A percentile compares a stretch with the other conserved stretches of the same genome.
phyloP scores from a whole-genome alignment of 2,113 vertebrate genomes.

The Zootoca vivipara region DNA sequence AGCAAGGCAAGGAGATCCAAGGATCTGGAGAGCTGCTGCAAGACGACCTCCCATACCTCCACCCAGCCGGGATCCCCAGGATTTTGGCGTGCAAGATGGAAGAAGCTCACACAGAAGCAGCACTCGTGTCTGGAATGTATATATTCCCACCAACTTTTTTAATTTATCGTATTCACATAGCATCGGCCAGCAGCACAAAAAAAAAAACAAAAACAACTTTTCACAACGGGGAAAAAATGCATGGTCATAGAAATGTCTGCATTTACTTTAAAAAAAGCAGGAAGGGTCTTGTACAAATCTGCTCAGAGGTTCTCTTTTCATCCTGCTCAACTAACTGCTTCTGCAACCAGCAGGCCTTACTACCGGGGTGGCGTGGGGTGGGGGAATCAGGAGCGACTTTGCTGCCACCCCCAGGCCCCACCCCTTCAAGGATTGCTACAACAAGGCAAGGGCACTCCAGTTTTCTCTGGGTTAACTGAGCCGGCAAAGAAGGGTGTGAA shows the following conservation, averaged over 20 bases:
- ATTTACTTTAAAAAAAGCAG: not conserved
- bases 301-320: not conserved
- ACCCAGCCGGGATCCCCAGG: not conserved
- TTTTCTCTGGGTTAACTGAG: not conserved
- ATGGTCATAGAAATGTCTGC: not conserved
- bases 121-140: not conserved
- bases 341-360: not conserved
- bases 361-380: not conserved
- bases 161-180: not conserved
- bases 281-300: not conserved
- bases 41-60: too few relatives aligned
- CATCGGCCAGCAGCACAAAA: not conserved
- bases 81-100: not conserved
- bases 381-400: fast-evolving
- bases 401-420: fast-evolving
- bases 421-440: not conserved
- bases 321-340: not conserved
- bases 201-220: too few relatives aligned
- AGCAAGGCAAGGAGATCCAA: not conserved
- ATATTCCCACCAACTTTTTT: not conserved
- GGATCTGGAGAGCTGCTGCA: not conserved
- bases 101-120: not conserved
- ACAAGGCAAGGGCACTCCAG: not conserved
- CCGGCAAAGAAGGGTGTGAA: not conserved
- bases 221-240: not conserved